These are phyloP conservation scores for Danionella cerebrum DNA, from an alignment of 2,113 vertebrate species.

Conservation along the genomic window DNA sequence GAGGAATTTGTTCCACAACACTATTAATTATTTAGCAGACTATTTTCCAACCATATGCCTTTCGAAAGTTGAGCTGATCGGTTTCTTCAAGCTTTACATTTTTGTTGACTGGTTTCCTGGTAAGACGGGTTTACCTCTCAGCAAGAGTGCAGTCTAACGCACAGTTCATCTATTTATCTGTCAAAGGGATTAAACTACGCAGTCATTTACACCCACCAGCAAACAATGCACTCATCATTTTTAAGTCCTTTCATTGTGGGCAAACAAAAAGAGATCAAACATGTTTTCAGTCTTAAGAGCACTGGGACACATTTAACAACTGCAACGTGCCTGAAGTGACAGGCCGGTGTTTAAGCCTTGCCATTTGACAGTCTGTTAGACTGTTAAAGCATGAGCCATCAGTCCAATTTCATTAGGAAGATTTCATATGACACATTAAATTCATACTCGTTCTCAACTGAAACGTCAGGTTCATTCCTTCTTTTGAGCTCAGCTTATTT, in stretches of 20 bases:
- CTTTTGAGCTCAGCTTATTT: neutral
- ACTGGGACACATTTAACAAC: neutral
- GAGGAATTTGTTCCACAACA: no score
- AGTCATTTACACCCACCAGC: neutral
- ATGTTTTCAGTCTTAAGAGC: neutral
- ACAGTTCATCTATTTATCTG: neutral
- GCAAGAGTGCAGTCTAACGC: neutral
- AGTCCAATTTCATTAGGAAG: conserved; percentile 18
- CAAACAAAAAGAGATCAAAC: neutral
- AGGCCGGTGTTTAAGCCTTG: neutral
- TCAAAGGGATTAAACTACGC: neutral
- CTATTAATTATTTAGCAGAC: no score
- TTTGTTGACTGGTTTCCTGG: neutral
- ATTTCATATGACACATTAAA: conserved; percentile 17
- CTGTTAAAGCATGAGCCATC: neutral
- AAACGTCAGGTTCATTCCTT: conserved; percentile 22
- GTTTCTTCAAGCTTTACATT: no score
- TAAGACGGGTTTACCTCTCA: neutral
- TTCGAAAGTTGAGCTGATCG: no score
- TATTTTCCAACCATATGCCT: no score
- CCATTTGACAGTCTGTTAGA: neutral
- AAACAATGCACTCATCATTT: neutral
- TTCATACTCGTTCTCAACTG: conserved; percentile 1
- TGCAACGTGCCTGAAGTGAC: neutral
- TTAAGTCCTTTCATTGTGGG: neutral